Evolutionary conservation across 2,797 vertebrate genomes (phyloP).

Genomic region (Ataeniobius toweri): DNA sequence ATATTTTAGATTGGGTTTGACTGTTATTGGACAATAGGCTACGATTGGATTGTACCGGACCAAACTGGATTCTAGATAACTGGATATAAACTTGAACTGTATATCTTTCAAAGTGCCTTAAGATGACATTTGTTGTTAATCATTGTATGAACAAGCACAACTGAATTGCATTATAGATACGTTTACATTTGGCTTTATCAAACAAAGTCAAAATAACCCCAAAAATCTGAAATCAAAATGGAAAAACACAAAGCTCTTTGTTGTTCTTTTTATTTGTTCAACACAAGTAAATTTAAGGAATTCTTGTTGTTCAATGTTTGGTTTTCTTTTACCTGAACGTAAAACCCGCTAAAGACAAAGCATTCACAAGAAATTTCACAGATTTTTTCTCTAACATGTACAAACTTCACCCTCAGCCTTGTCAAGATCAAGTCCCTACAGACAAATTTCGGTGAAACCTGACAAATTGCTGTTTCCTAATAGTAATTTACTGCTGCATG

Average conservation of each 20-base stretch:
- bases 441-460: not conserved
- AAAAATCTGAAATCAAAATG: too few relatives aligned
- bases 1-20: too few relatives aligned
- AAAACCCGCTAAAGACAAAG: not conserved
- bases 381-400: not conserved
- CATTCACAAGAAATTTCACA: not conserved
- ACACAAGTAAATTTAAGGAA: not conserved
- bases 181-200: too few relatives aligned
- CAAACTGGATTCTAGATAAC: not conserved
- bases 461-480: not conserved
- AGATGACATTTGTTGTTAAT: not conserved
- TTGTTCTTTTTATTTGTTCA: not conserved
- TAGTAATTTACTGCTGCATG: not conserved
- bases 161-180: not conserved
- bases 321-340: not conserved
- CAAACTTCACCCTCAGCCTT: not conserved
- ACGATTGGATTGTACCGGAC: not conserved
- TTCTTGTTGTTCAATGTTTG: not conserved
- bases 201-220: too few relatives aligned
- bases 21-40: too few relatives aligned
- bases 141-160: not conserved
- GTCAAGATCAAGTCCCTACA: not conserved
- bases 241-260: not conserved
- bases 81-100: not conserved
- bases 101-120: not conserved